Conservation (phyloP, 64 coral and sea anemone species). For the Porites australiensis region DNA sequence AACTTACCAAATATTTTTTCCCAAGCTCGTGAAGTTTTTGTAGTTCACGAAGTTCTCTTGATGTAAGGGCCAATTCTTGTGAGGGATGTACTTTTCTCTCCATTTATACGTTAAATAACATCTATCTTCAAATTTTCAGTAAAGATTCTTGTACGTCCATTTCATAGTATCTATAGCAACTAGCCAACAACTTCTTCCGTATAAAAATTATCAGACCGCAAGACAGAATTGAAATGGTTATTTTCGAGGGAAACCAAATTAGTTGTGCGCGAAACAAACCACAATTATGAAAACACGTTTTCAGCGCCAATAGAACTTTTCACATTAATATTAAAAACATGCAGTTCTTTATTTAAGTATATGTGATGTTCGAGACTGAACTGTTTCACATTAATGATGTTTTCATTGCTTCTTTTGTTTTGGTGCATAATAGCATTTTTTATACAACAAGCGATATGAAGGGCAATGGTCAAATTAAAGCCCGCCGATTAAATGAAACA, state of each 20-base stretch:
- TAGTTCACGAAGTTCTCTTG: slow-evolving; percentile 87
- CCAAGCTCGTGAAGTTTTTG: slow-evolving; percentile 94
- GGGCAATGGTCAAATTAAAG: too few relatives aligned
- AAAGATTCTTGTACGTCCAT: not conserved
- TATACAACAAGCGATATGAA: too few relatives aligned
- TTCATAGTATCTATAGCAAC: not conserved
- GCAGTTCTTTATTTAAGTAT: too few relatives aligned
- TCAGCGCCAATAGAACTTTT: not conserved
- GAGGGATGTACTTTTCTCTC: slow-evolving; percentile 67
- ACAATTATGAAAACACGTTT: not conserved
- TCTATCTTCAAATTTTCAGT: not conserved
- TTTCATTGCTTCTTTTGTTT: too few relatives aligned
- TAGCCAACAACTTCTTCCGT: too few relatives aligned
- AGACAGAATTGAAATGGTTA: too few relatives aligned
- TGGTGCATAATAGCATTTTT: too few relatives aligned
- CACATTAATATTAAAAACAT: too few relatives aligned
- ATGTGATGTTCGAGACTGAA: too few relatives aligned
- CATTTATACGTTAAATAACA: slow-evolving; percentile 33
- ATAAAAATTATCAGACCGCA: too few relatives aligned
- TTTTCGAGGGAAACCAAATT: not conserved
- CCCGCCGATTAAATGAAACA: too few relatives aligned
- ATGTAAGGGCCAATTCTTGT: slow-evolving; percentile 38
- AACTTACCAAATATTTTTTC: slow-evolving; percentile 89
- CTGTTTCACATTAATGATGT: too few relatives aligned
- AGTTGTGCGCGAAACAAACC: not conserved